Base-by-base conservation (phyloP, 2,888 invertebrate genomes). In the Abrostola triplasia region DNA sequence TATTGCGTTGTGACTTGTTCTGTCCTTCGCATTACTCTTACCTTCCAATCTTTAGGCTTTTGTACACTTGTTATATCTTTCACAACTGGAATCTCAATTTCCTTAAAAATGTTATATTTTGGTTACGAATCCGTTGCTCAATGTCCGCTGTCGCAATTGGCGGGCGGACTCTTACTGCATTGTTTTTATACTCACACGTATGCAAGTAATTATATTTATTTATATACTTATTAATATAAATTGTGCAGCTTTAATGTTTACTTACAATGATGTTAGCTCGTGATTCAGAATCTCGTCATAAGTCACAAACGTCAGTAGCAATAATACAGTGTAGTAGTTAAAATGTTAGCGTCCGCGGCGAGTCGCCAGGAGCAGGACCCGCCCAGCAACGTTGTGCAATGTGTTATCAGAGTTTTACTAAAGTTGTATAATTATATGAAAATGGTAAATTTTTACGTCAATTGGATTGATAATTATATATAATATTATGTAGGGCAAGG, bases 221-320 rank as follows among this genome's bases (percentile, higher is more conserved):
- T 93, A 92, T 93, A 85, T 93, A 92, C 90, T 89, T 93, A 90
- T 89, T 89, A 89, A 89, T 89, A 92, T 93, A 92, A 92, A 92
- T 92, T 93, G 88, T 91, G 91, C 94, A 94, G 94, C 94, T 94
- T 94, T 94, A 94, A 94, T 94, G 91, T 93, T 92, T 92, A 92
- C 92, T 92, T 94, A 93, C 93, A 93, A 92, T 92, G 92, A 92
- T 92, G 88, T 93, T 94, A 94, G 93, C 90, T 92, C 94, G 94
- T 94, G 94, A 93, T 94, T 94, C 92, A 91, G 94, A 94, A 94
- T 94, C 94, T 94, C 93, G 94, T 94, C 92, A 92, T 93, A 93
- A 93, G 94, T 94, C 94, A 94, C 94, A 94, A 94, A 91, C 82
- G 91, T 92, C 91, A 92, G 93, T 93, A 94, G 94, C 92, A 92